Evolutionary conservation across 2,797 vertebrate genomes (phyloP).

Genomic region (Adrianichthys oophorus): DNA sequence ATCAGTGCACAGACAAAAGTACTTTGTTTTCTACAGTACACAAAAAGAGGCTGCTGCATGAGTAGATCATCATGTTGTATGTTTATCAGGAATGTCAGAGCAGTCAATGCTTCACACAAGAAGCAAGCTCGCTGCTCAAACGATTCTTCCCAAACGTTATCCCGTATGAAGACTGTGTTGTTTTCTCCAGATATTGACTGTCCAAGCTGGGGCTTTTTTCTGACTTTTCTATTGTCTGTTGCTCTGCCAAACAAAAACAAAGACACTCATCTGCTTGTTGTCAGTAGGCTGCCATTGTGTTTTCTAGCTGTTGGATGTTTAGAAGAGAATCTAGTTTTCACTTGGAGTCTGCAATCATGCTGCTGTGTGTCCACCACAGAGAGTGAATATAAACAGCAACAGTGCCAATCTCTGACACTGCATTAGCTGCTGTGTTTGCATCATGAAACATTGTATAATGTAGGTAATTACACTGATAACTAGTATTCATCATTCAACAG

Average conservation of each 20-base stretch:
- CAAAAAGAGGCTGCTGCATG: not conserved
- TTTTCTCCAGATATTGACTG: too few species aligned
- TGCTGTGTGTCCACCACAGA: not conserved
- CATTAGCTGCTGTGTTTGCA: not conserved
- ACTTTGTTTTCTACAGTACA: not conserved
- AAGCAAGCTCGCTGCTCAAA: not conserved
- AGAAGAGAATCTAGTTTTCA: not conserved
- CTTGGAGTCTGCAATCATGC: not conserved
- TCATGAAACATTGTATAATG: not conserved
- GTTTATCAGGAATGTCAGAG: not conserved
- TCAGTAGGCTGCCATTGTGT: not conserved
- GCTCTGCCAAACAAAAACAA: slow-evolving; percentile 2
- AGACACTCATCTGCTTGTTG: not conserved
- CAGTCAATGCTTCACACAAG: not conserved
- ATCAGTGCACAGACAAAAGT: not conserved
- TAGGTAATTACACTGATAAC: not conserved
- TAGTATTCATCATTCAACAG: too few species aligned
- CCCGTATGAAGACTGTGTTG: too few species aligned
- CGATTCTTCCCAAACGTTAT: not conserved
- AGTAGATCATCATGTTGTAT: slow-evolving; percentile 5
- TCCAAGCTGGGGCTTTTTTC: not conserved
- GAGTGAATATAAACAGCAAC: not conserved
- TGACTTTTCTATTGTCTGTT: slow-evolving; percentile 1
- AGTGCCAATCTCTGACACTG: slow-evolving; percentile 1
- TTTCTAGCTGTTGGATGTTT: not conserved